Base-by-base conservation (phyloP, 2,797 vertebrate genomes). In the Synaphobranchus kaupii region DNA sequence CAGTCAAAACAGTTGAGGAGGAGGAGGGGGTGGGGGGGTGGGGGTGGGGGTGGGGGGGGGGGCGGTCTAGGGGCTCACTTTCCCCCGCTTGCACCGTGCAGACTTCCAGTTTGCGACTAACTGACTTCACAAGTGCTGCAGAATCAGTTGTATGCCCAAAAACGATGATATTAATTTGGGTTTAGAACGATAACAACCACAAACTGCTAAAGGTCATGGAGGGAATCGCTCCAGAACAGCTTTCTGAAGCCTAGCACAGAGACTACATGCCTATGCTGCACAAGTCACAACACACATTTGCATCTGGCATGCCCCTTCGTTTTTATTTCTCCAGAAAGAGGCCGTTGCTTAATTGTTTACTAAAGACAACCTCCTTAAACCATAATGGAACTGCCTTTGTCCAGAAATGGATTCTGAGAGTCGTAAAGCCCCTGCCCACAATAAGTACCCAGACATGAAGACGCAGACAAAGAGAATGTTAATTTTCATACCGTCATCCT, bases 391-490 rank as follows among this genome's bases (percentile, higher is more conserved):
- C 93, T 95, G 92, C 87, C 84, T 93, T 94, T 93, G 93, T 90
- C 91, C 93, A 94, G 78, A 92, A 91, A 93, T 93, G 89, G 92
- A 93, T 93, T 92, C 92, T 86, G 88, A 90, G 83, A 85, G 86
- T 87, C 87, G 85, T 93, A 93, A 92, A 92, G 92, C 94, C 95
- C 96, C 94, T 93, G 94, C 96, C 96, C 95, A 95, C 94, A 95
- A 95, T 95, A 95, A 96, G 90, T 91, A 91, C 94, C 94, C 95
- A 95, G 96, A 97, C 95, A 97, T 96, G 96, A 9, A 96, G 94
- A 95, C 92, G 93, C 94, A 94, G 95, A 97, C 98, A 98, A 98
- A 97, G 97, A 96, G 98, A 98, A 98, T 98, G 97, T 98, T 98
- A 98, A 98, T 99, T 98, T 98, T 93, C 95, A 95, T 95, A 97